Percentiles rank a stretch among this genome's conserved stretches.
These are phyloP conservation scores for Micrastur ruficollis DNA, from an alignment of 2,797 vertebrate genomes.

Conservation along the genomic window DNA sequence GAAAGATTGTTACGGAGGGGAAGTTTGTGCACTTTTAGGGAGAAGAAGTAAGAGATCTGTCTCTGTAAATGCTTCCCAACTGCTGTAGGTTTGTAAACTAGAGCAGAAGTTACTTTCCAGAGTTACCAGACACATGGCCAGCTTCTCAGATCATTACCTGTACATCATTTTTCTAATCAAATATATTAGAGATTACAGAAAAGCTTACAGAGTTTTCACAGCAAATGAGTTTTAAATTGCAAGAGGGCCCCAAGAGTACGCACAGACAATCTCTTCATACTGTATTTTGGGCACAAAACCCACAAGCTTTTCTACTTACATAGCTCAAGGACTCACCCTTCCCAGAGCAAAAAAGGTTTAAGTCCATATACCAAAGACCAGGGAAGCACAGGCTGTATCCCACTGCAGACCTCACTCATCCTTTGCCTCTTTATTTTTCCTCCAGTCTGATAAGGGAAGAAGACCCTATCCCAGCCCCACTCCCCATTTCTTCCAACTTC, in stretches of 20 bases:
- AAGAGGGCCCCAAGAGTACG: neutral
- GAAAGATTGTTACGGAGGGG: neutral
- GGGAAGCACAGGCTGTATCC: accelerated
- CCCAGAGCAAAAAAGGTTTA: neutral
- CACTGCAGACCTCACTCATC: neutral
- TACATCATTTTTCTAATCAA: neutral
- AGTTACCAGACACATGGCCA: neutral
- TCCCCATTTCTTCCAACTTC: neutral
- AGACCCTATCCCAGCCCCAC: accelerated
- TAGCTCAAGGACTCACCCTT: neutral
- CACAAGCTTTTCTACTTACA: neutral
- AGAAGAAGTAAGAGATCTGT: neutral
- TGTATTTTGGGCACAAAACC: neutral
- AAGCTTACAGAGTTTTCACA: neutral
- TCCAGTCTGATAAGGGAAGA: accelerated
- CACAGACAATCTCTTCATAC: neutral
- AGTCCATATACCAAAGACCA: neutral
- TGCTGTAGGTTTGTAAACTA: neutral
- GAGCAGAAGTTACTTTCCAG: neutral
- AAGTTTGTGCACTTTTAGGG: neutral
- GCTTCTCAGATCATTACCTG: neutral
- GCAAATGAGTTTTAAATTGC: neutral
- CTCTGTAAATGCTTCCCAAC: neutral
- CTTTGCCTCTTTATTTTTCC: neutral
- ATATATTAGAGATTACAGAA: neutral